Evolutionary conservation across 2,888 invertebrate species (phyloP), one percentile per base, ranked within the genome.

Genomic region (Xestia ashworthii): DNA sequence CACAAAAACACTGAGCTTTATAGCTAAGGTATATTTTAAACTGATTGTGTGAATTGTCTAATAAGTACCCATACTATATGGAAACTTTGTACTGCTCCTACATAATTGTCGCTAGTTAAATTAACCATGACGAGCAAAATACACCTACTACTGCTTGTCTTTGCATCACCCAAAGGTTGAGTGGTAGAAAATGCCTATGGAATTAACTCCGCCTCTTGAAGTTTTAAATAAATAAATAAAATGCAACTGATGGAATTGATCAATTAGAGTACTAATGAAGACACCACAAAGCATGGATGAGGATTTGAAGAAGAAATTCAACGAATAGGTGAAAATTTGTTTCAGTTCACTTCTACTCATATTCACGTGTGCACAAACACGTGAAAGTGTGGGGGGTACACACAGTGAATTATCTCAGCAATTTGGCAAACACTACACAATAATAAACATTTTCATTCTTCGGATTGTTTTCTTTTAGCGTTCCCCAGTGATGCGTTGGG

Each of bases 361-460:
- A 38, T 71, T 50, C 74, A 85, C 75, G 70, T 81, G 46, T 68
- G 60, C 19, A 1, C 1, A 68, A 81, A 58, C 70, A 85, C 81
- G 62, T 74, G 70, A 53, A 69, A 41, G 38, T 60, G 66, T 46
- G 38, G 32, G 32, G 68, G 41, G 71, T 32, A 44, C 1, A 46
- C 64, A 11, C 53, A 50, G 44, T 71, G 53, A 71, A 41, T 68
- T 74, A 74, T 68, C 22, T 32, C 38, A 32, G 55, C 16, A 67
- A 71, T 84, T 84, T 81, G 55, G 81, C 81, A 67, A 84, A 48
- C 50, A 66, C 41, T 8, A 44, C 6, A n/a, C 38, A 68, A 53
- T 68, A 74, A 67, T 64, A 71, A 73, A 85, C 80, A 79, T 14
- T 70, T 32, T 81, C 65, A 72, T 68, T 25, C 62, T 38, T 62